phyloP scores from a whole-genome alignment of 1,140 invertebrate species.

The Latrodectus geometricus region DNA sequence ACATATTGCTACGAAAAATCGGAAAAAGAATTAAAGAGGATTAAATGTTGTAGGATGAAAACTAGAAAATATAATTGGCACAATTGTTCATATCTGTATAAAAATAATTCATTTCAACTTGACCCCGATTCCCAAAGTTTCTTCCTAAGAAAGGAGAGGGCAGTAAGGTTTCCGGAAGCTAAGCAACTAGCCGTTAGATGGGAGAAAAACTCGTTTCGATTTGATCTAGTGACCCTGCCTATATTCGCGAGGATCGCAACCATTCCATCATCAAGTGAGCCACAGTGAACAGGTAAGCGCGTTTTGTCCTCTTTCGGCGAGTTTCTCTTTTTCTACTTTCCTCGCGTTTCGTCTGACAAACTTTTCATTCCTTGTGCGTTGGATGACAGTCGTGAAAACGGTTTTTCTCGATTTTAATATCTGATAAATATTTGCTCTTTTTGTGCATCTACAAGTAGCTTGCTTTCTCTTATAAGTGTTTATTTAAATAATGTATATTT shows the following conservation, averaged over 20 bases:
- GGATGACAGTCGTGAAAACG: too few species aligned
- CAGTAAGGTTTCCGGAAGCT: conserved; percentile 12
- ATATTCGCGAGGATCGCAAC: not conserved
- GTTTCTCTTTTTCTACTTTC: not conserved
- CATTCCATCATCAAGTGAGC: not conserved
- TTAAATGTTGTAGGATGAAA: too few species aligned
- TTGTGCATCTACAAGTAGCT: too few species aligned
- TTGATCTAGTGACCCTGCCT: conserved; percentile 38
- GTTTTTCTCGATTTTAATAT: too few species aligned
- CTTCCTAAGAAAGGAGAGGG: not conserved
- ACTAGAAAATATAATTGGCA: too few species aligned
- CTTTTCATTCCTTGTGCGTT: too few species aligned
- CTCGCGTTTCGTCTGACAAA: not conserved
- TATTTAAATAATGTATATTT: too few species aligned
- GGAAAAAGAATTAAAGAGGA: too few species aligned
- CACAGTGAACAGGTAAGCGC: conserved; percentile 14
- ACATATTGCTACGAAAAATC: too few species aligned
- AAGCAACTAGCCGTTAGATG: not conserved
- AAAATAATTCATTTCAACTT: not conserved
- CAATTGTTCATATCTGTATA: too few species aligned
- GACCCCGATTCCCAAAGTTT: not conserved
- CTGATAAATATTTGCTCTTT: too few species aligned
- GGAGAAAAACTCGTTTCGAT: conserved; percentile 22
- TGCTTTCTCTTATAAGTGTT: too few species aligned
- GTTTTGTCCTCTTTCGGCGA: not conserved